These are phyloP conservation scores for Seison nebaliae DNA, from an alignment of 1,140 invertebrate genomes.

Conservation along the genomic window DNA sequence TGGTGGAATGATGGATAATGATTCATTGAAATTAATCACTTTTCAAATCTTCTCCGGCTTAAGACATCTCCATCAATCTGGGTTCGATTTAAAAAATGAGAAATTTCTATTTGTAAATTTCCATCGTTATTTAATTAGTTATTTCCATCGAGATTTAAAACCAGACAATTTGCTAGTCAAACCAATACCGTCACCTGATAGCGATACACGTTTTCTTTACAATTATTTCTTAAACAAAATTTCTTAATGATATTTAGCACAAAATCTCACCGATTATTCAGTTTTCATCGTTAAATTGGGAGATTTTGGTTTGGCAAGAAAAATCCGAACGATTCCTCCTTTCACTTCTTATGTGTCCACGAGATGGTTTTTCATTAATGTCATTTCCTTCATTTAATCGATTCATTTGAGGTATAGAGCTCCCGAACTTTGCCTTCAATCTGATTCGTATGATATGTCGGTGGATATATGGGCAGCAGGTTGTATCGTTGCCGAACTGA, in stretches of 20 bases:
- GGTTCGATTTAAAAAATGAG: no score
- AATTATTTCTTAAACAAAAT: no score
- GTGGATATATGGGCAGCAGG: constrained; percentile 84
- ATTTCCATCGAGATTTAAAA: constrained; percentile 34
- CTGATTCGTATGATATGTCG: constrained; percentile 73
- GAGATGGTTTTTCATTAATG: no score
- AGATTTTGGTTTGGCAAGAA: constrained; percentile 81
- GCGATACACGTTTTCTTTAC: no score
- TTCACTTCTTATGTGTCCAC: constrained; percentile 79
- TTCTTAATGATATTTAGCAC: no score
- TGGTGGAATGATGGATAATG: no score
- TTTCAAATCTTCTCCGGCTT: constrained; percentile 78
- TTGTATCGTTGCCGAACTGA: constrained; percentile 90
- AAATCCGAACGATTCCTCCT: constrained; percentile 46
- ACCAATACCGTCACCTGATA: constrained; percentile 68
- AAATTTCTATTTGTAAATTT: no score
- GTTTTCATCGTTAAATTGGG: constrained; percentile 96
- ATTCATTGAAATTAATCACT: no score
- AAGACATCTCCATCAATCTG: constrained; percentile 94
- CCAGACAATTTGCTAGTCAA: constrained; percentile 89
- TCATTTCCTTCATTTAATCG: no score
- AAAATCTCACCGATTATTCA: no score
- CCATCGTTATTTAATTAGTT: no score
- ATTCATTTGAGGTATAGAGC: no score
- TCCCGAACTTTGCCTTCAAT: constrained; percentile 79